Percentiles rank a stretch among this genome's conserved stretches.
These are phyloP conservation scores for Ruditapes philippinarum DNA, from an alignment of 1,140 invertebrate genomes.

Conservation along the genomic window DNA sequence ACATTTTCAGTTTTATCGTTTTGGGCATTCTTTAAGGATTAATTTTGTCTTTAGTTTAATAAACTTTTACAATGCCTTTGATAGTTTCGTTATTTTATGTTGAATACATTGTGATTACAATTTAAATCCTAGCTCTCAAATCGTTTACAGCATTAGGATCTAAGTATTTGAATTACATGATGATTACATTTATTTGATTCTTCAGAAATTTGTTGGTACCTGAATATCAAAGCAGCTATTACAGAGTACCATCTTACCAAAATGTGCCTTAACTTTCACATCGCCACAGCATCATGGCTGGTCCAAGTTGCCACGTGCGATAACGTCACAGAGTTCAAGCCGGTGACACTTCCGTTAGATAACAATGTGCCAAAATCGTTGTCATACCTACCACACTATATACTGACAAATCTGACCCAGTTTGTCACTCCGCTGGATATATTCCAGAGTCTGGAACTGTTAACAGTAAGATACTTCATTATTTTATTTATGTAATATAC, in stretches of 20 bases:
- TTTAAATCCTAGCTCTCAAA: too few relatives aligned
- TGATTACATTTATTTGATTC: too few relatives aligned
- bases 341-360: constrained; percentile 90
- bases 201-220: constrained; percentile 82
- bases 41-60: too few relatives aligned
- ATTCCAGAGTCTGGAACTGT: constrained; percentile 85
- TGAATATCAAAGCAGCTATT: constrained; percentile 90
- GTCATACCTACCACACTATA: constrained; percentile 95
- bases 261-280: constrained; percentile 92
- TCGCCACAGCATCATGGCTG: constrained; percentile 94
- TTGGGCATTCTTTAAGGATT: too few relatives aligned
- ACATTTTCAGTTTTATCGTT: too few relatives aligned
- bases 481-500: too few relatives aligned
- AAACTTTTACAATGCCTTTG: too few relatives aligned
- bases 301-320: constrained; percentile 91
- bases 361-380: constrained; percentile 82
- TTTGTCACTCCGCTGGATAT: constrained; percentile 92
- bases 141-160: too few relatives aligned
- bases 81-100: too few relatives aligned
- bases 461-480: constrained; percentile 34
- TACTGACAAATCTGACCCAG: constrained; percentile 95
- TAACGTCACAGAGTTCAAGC: constrained; percentile 85
- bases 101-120: too few relatives aligned
- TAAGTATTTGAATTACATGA: too few relatives aligned
- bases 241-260: constrained; percentile 91